Percentiles rank a stretch among this genome's conserved stretches.
Conservation (phyloP, 2,113 vertebrate species). For the Lethenteron reissneri region DNA sequence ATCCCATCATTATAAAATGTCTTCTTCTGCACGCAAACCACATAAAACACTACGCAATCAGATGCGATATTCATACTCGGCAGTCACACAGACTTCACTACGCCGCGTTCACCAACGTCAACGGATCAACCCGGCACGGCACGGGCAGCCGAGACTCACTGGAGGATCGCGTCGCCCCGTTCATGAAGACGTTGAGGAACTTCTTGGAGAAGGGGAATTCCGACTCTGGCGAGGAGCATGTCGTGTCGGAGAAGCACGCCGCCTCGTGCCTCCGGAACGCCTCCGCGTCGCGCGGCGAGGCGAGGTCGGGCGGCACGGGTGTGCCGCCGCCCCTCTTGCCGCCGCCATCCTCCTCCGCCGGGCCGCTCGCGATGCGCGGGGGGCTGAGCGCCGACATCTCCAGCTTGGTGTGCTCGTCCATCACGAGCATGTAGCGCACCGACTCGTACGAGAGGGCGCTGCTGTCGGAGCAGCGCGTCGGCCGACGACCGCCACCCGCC, state of each 20-base stretch:
- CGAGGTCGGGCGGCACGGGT: constrained; percentile 76
- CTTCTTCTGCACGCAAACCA: no score
- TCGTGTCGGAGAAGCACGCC: constrained; percentile 45
- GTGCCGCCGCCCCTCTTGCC: constrained; percentile 86
- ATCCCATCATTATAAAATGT: no score
- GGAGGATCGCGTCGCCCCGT: constrained; percentile 63
- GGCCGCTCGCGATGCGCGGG: constrained; percentile 28
- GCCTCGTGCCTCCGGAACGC: constrained; percentile 33
- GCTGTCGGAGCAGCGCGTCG: constrained; percentile 64
- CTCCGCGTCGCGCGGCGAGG: constrained; percentile 68
- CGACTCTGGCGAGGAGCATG: constrained; percentile 45
- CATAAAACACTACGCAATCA: no score
- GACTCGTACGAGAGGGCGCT: constrained; percentile 85
- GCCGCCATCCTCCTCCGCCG: constrained; percentile 67
- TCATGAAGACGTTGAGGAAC: constrained; percentile 96
- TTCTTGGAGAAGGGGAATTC: constrained; percentile 84
- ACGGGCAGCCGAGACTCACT: constrained; percentile 41
- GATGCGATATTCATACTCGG: no score
- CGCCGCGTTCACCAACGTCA: background rate
- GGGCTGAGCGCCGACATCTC: constrained; percentile 25
- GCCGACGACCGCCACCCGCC: constrained; percentile 24
- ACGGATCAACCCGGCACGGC: background rate
- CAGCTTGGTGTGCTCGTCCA: constrained; percentile 75
- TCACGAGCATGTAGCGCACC: constrained; percentile 85
- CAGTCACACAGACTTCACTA: background rate